Evolutionary conservation across 2,113 vertebrate species (phyloP), one percentile per base, ranked within the genome.

Genomic region (Camarhynchus parvulus): DNA sequence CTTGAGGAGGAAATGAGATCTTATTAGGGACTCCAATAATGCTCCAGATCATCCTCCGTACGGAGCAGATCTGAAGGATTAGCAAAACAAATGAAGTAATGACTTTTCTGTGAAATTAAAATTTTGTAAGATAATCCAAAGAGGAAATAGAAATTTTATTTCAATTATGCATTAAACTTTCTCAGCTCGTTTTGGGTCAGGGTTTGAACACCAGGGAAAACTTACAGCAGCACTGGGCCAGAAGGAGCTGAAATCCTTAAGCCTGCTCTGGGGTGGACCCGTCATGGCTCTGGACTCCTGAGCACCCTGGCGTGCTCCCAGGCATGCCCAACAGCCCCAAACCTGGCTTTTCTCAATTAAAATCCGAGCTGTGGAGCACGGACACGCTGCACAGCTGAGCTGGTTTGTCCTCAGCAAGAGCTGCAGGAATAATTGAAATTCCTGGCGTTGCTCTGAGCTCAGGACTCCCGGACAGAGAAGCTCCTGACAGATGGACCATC

Each of bases 41-140:
- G 87, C 87, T 94, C 83, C 92, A 87, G 92, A 90, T 96, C 89
- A 96, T 94, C 95, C 95, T 92, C 80, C 7, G 11, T 37, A 16
- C 11, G 5, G 69, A 95, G 91, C 83, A 81, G 95, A 96, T 97
- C 83, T 73, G 77, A 81, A 94, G 95, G 94, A 96, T 97, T 96
- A 96, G 94, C 94, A 95, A 96, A 96, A 95, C 95, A 96, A 96
- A 96, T 49, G 83, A 33, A 95, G 89, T 92, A 91, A 95, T 91
- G 94, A 82, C 80, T 97, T 92, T 42, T 25, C 89, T 94, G 85
- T 90, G 92, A 94, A 96, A 97, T 97, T 90, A 93, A 96, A 93
- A 86, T 92, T 96, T 89, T 7, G 80, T 49, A 25, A 90, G 77
- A 87, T 94, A 95, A 96, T 95, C 94, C 95, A 77, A 87, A 93